phyloP scores from a whole-genome alignment of 2,888 invertebrate genomes.

The Netelia virgata region DNA sequence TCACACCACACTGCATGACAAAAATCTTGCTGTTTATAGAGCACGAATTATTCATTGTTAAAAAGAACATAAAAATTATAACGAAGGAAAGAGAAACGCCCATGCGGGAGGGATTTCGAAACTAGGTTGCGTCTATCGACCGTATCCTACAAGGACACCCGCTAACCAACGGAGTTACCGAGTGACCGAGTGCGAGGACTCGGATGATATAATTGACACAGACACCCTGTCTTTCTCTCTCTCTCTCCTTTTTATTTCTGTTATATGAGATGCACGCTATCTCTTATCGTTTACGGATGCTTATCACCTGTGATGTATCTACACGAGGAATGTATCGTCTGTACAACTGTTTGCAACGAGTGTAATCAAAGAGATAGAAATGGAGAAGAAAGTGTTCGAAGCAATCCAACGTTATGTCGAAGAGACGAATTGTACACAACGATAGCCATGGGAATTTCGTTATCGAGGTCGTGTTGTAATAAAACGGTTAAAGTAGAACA shows the following conservation, averaged over 20 bases:
- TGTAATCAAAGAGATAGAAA: too few species aligned
- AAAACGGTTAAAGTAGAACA: slow-evolving; percentile 50
- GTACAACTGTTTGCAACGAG: too few species aligned
- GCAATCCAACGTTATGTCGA: not conserved
- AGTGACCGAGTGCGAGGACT: slow-evolving; percentile 23
- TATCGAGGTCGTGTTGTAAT: slow-evolving; percentile 35
- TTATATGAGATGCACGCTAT: not conserved
- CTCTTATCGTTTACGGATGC: slow-evolving; percentile 3
- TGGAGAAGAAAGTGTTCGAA: too few species aligned
- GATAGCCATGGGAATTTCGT: slow-evolving; percentile 9
- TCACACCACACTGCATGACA: not conserved
- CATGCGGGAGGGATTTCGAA: slow-evolving; percentile 6
- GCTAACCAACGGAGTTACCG: slow-evolving; percentile 24
- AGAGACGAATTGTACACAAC: not conserved
- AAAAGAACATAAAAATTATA: not conserved
- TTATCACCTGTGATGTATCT: not conserved
- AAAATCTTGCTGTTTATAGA: not conserved
- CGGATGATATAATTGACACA: slow-evolving; percentile 38
- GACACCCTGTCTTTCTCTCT: too few species aligned
- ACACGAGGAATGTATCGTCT: too few species aligned
- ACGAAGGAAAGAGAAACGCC: not conserved
- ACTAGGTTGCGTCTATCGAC: slow-evolving; percentile 56
- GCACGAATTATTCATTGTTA: not conserved
- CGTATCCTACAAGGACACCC: slow-evolving; percentile 61
- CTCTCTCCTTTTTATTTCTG: not conserved